A percentile compares a stretch with the other conserved stretches of the same genome.
Conservation (phyloP, 2,113 vertebrate genomes). For the Lethenteron camtschaticum region DNA sequence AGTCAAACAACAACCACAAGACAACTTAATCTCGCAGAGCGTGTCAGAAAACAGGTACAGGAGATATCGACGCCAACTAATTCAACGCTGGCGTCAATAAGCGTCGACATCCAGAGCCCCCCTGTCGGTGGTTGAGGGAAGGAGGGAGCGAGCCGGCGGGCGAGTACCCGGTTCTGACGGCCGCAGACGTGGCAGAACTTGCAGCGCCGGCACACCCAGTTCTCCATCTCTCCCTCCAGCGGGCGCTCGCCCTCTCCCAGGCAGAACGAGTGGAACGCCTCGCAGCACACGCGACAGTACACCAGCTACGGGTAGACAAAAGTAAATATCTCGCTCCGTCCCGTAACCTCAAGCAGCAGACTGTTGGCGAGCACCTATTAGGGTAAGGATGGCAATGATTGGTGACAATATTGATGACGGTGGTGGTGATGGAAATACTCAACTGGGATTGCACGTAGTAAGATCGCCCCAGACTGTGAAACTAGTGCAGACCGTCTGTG, state of each 20-base stretch:
- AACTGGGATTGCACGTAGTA: too few species aligned
- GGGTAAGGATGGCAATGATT: too few species aligned
- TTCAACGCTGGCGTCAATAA: conserved; percentile 3
- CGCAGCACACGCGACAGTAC: conserved; percentile 96
- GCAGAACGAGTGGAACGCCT: conserved; percentile 96
- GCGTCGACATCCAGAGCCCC: too few species aligned
- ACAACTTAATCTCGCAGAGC: neutral
- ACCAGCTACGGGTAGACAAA: conserved; percentile 42
- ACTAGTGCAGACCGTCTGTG: too few species aligned
- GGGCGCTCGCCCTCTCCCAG: conserved; percentile 84
- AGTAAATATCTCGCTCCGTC: neutral
- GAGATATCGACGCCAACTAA: conserved; percentile 10
- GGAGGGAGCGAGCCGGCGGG: neutral
- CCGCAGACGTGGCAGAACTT: conserved; percentile 92
- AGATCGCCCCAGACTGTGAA: too few species aligned
- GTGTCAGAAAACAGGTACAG: conserved; percentile 3
- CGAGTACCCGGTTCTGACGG: conserved; percentile 35
- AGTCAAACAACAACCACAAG: neutral
- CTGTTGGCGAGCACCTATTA: too few species aligned
- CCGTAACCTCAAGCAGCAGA: too few species aligned
- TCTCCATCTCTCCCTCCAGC: conserved; percentile 81
- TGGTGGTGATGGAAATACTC: too few species aligned
- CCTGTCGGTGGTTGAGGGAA: too few species aligned
- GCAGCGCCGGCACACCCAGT: conserved; percentile 93
- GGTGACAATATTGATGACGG: too few species aligned